Conservation (phyloP, 2,113 vertebrate genomes). For the Dicentrarchus labrax region DNA sequence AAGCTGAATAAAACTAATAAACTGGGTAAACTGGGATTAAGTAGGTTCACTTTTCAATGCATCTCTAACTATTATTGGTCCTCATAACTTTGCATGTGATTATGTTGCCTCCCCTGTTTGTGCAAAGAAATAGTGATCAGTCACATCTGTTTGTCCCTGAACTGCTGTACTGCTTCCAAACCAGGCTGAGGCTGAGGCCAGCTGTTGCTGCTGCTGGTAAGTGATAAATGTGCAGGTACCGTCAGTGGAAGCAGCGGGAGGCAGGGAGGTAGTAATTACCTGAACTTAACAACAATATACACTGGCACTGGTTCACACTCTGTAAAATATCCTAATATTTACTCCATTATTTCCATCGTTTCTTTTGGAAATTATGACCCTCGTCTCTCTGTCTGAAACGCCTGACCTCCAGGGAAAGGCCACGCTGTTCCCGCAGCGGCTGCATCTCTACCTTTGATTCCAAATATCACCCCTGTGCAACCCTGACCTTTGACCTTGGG, state of each 20-base stretch:
- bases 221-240: conserved; percentile 62
- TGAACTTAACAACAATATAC: conserved; percentile 74
- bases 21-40: conserved; percentile 10
- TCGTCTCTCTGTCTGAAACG: conserved; percentile 35
- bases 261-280: conserved; percentile 61
- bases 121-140: neutral
- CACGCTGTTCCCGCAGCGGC: conserved; percentile 34
- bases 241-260: conserved; percentile 54
- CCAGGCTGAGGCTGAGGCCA: conserved; percentile 30
- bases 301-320: conserved; percentile 66
- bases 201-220: conserved; percentile 65
- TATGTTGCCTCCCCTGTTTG: neutral
- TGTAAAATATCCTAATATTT: conserved; percentile 73
- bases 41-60: neutral
- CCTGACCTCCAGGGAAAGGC: conserved; percentile 34
- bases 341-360: conserved; percentile 63
- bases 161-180: neutral
- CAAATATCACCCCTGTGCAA: conserved; percentile 54
- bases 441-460: conserved; percentile 60
- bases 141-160: conserved; percentile 10
- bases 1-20: neutral
- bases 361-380: conserved; percentile 57
- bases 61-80: neutral
- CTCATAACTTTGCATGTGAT: conserved; percentile 3
- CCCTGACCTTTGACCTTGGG: conserved; percentile 67